Percentiles rank a stretch among this genome's conserved stretches.
phyloP scores from a whole-genome alignment of 1,140 invertebrate genomes.

The Melanaphis sacchari region DNA sequence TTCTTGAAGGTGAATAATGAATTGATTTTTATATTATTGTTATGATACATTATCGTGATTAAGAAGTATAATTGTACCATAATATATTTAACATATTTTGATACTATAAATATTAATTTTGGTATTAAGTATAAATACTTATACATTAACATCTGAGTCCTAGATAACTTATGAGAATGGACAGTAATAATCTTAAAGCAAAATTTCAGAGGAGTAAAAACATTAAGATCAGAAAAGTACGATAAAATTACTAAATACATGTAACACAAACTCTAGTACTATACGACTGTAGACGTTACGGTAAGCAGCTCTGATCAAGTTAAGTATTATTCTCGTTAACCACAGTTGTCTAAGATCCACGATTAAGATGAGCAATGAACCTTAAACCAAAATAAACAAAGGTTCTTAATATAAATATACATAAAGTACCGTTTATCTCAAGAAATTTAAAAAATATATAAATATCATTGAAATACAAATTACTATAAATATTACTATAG shows the following conservation, averaged over 20 bases:
- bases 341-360: background rate
- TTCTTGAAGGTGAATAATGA: background rate
- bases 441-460: background rate
- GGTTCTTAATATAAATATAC: background rate
- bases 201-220: background rate
- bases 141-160: background rate
- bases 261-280: background rate
- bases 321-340: background rate
- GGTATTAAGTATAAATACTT: too few relatives aligned
- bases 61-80: background rate
- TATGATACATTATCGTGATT: background rate
- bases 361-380: background rate
- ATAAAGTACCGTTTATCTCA: too few relatives aligned
- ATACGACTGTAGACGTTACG: background rate
- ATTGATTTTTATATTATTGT: background rate
- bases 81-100: too few relatives aligned
- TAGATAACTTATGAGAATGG: background rate
- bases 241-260: background rate
- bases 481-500: background rate
- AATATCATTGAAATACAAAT: background rate
- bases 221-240: background rate
- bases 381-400: slow-evolving; percentile 11
- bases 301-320: background rate
- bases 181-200: background rate
- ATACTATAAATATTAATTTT: too few relatives aligned